Conservation (phyloP, 2,888 invertebrate species). For the Drosophila neonasuta region DNA sequence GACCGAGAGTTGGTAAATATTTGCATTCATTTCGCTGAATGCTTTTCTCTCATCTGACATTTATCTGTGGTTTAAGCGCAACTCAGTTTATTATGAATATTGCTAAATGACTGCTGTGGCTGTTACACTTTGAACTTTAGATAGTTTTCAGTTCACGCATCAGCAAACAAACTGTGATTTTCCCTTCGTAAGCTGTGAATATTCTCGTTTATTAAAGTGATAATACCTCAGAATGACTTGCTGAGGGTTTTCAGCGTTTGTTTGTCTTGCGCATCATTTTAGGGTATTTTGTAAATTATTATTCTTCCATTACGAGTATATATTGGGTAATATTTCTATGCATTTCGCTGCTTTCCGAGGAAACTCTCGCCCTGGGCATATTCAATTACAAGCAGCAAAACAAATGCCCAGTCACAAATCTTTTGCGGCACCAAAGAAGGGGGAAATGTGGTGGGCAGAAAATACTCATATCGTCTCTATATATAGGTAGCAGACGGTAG, state of each 20-base stretch:
- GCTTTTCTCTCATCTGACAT: neutral
- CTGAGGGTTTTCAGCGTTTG: neutral
- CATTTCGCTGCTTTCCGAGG: neutral
- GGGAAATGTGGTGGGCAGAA: neutral
- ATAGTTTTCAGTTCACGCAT: neutral
- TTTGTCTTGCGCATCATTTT: conserved; percentile 7
- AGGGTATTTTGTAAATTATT: conserved; percentile 12
- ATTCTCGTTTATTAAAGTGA: conserved; percentile 3
- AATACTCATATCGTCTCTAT: neutral
- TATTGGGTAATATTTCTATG: conserved; percentile 11
- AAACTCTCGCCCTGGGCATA: conserved; percentile 19
- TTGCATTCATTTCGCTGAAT: conserved; percentile 4
- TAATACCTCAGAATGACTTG: neutral
- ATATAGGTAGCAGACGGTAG: conserved; percentile 2
- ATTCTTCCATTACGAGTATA: conserved; percentile 37
- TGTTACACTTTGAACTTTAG: neutral
- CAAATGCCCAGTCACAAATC: conserved; percentile 68
- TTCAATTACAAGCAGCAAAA: conserved; percentile 66
- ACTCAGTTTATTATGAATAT: conserved; percentile 9
- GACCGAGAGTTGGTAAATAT: neutral
- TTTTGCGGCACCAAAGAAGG: conserved; percentile 14
- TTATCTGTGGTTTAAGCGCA: conserved; percentile 10
- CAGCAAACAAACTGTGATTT: neutral
- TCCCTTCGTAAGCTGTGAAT: neutral
- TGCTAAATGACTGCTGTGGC: conserved; percentile 6